Conservation (phyloP, 92 coral and sea anemone species). For the Epizoanthus fatuus region DNA sequence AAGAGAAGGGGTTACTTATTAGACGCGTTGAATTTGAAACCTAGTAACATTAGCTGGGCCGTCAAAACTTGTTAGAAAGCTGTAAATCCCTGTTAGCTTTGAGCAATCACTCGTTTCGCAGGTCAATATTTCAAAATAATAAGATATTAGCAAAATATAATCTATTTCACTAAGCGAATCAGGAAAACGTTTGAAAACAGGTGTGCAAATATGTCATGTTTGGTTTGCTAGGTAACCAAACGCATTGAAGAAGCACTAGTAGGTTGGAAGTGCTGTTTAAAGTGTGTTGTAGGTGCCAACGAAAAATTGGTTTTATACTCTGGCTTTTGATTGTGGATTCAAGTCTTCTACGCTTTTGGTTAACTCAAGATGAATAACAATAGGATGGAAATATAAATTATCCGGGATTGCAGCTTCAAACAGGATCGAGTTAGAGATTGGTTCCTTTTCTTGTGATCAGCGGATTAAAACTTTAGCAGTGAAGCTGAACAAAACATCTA, state of each 20-base stretch:
- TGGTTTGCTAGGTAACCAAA: not conserved
- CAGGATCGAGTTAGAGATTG: too few species aligned
- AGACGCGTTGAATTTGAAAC: not conserved
- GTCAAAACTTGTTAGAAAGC: constrained; percentile 12
- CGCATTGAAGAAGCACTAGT: not conserved
- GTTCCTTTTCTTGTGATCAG: too few species aligned
- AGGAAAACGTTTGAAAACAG: constrained; percentile 2
- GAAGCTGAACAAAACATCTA: too few species aligned
- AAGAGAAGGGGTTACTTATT: too few species aligned
- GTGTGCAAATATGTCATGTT: not conserved
- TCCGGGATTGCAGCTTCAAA: too few species aligned
- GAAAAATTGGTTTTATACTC: too few species aligned
- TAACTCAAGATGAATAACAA: too few species aligned
- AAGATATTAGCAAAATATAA: not conserved
- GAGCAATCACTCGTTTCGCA: not conserved
- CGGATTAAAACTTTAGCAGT: too few species aligned
- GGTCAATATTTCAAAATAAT: not conserved
- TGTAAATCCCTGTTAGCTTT: not conserved
- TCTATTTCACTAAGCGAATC: not conserved
- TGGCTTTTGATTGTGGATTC: too few species aligned
- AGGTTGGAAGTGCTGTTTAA: not conserved
- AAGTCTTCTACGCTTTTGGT: too few species aligned
- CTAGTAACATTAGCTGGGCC: not conserved
- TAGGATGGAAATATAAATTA: too few species aligned
- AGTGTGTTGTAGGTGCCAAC: not conserved